Evolutionary conservation across 2,797 vertebrate species (phyloP).

Genomic region (Myotis planiceps): DNA sequence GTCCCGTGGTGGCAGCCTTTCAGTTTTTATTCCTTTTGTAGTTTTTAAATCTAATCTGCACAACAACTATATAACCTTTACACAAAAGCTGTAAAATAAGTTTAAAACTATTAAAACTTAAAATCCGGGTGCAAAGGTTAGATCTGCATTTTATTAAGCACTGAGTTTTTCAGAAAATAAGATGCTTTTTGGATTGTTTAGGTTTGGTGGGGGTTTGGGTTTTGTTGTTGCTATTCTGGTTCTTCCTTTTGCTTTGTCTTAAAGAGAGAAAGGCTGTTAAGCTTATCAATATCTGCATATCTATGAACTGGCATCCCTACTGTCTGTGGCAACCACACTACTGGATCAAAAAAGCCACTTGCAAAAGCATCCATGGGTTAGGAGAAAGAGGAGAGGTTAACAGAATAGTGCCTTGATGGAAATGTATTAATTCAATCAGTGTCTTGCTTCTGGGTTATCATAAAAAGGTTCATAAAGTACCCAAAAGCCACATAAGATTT

Average conservation of each 20-base stretch:
- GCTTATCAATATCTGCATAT: background rate
- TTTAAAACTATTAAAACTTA: conserved; percentile 1
- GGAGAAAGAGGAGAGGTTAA: conserved; percentile 50
- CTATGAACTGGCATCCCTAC: background rate
- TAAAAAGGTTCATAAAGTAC: conserved; percentile 81
- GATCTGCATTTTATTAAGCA: conserved; percentile 9
- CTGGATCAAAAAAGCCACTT: background rate
- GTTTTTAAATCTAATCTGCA: background rate
- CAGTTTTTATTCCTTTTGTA: background rate
- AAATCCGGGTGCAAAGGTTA: background rate
- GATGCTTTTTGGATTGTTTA: background rate
- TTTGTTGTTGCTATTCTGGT: background rate
- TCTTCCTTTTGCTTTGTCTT: conserved; percentile 29
- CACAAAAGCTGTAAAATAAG: background rate
- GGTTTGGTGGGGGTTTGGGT: background rate
- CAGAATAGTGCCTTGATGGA: conserved; percentile 48
- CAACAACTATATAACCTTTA: background rate
- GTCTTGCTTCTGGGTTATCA: conserved; percentile 62
- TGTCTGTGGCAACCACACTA: background rate
- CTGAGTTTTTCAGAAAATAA: conserved; percentile 18
- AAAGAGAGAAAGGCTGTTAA: background rate
- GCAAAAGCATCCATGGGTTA: background rate
- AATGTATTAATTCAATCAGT: conserved; percentile 73
- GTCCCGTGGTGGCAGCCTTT: background rate
- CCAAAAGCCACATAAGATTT: conserved; percentile 77